Conservation (phyloP, 2,113 vertebrate genomes). For the Dendropsophus ebraccatus region DNA sequence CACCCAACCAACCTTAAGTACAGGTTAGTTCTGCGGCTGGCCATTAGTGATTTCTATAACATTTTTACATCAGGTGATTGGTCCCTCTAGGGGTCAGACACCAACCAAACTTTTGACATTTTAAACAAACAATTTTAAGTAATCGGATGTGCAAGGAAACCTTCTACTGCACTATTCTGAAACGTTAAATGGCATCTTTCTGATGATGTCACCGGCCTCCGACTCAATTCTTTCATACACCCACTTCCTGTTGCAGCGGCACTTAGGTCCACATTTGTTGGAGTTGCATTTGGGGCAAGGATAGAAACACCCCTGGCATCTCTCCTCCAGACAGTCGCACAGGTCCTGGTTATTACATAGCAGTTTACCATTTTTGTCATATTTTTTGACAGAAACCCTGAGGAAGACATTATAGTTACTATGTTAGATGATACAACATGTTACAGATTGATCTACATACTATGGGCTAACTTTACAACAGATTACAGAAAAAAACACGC, state of each 20-base stretch:
- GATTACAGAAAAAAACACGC: background rate
- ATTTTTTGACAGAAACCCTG: slow-evolving; percentile 69
- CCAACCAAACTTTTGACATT: too few species aligned
- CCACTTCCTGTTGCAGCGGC: slow-evolving; percentile 77
- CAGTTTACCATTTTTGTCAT: slow-evolving; percentile 69
- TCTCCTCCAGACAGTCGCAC: slow-evolving; percentile 77
- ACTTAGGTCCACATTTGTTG: slow-evolving; percentile 74
- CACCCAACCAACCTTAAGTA: background rate
- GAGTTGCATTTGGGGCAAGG: slow-evolving; percentile 78
- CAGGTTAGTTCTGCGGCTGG: background rate
- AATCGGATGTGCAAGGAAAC: too few species aligned
- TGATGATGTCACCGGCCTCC: slow-evolving; percentile 70
- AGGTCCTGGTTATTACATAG: slow-evolving; percentile 70
- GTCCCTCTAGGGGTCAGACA: background rate
- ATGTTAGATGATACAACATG: background rate
- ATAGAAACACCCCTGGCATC: slow-evolving; percentile 79
- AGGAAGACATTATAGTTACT: slow-evolving; percentile 1
- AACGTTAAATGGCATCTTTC: slow-evolving; percentile 65
- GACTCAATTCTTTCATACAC: slow-evolving; percentile 71
- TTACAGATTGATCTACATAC: background rate
- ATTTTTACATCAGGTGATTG: background rate
- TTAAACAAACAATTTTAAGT: too few species aligned
- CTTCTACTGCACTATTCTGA: slow-evolving; percentile 59
- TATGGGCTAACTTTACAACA: background rate
- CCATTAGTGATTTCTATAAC: background rate